phyloP scores from a whole-genome alignment of 2,888 invertebrate species.

The Zeuzera pyrina region DNA sequence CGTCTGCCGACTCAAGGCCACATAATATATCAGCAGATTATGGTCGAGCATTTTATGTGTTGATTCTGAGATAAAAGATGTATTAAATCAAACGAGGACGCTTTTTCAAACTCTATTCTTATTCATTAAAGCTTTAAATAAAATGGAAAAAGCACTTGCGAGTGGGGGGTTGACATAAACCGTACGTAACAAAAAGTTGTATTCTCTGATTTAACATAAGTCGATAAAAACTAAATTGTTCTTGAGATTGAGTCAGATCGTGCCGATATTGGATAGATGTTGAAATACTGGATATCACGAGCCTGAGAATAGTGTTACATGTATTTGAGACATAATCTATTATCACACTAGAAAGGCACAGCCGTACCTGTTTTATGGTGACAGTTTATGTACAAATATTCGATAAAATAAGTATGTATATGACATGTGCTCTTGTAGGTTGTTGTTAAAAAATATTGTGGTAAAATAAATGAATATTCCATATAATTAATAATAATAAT shows the following conservation, averaged over 20 bases:
- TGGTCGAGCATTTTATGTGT: constrained; percentile 27
- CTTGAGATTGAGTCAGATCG: constrained; percentile 2
- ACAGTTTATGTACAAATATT: too few relatives aligned
- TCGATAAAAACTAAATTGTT: constrained; percentile 29
- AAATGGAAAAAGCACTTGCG: constrained; percentile 48
- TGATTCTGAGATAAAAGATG: constrained; percentile 39
- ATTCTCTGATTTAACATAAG: constrained; percentile 40
- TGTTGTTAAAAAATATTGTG: too few relatives aligned
- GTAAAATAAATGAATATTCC: too few relatives aligned
- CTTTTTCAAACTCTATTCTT: constrained; percentile 59
- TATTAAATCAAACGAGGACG: constrained; percentile 54
- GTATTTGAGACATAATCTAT: too few relatives aligned
- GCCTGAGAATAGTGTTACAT: too few relatives aligned
- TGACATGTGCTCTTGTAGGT: too few relatives aligned
- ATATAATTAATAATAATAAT: too few relatives aligned
- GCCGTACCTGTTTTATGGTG: too few relatives aligned
- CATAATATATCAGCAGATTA: constrained; percentile 9
- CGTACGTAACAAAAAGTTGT: constrained; percentile 42
- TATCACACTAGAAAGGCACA: too few relatives aligned
- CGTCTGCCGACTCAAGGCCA: constrained; percentile 1
- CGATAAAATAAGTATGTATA: too few relatives aligned
- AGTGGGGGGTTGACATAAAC: constrained; percentile 68
- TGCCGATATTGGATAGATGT: too few relatives aligned
- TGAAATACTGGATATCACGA: too few relatives aligned
- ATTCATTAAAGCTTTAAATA: constrained; percentile 70